Conservation (phyloP, 2,888 invertebrate species). For the Trachelus stipa region DNA sequence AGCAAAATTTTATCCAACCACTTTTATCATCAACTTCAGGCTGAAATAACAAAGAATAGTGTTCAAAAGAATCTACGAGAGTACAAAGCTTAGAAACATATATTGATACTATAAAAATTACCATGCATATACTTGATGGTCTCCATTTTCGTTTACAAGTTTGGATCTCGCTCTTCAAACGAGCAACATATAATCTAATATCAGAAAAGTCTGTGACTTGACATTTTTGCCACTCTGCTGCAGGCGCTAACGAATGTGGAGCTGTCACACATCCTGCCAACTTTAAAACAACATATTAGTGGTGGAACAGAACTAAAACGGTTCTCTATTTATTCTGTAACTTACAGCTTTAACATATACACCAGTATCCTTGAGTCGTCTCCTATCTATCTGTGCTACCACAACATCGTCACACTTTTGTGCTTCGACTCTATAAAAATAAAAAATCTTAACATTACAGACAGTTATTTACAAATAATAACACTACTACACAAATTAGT, state of each 20-base stretch:
- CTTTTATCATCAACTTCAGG: slow-evolving; percentile 64
- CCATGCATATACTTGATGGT: slow-evolving; percentile 29
- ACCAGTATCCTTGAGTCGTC: slow-evolving; percentile 42
- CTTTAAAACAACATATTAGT: slow-evolving; percentile 43
- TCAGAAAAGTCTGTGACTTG: slow-evolving; percentile 78
- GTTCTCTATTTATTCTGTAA: slow-evolving; percentile 4
- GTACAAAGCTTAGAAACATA: no score
- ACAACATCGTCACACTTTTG: slow-evolving; percentile 55
- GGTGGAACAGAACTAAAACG: no score
- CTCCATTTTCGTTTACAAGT: slow-evolving; percentile 37
- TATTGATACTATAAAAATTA: slow-evolving; percentile 18
- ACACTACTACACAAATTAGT: background rate
- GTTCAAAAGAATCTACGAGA: background rate
- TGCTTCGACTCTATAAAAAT: slow-evolving; percentile 54
- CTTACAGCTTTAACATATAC: slow-evolving; percentile 47
- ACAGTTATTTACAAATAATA: background rate
- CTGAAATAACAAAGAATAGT: slow-evolving; percentile 48
- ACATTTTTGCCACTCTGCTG: slow-evolving; percentile 75
- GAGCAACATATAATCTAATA: slow-evolving; percentile 70
- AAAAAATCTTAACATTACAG: slow-evolving; percentile 8
- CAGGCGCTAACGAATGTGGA: slow-evolving; percentile 65
- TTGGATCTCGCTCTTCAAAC: slow-evolving; percentile 48
- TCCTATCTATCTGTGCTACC: slow-evolving; percentile 51
- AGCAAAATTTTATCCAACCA: slow-evolving; percentile 68
- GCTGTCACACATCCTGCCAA: slow-evolving; percentile 66